Evolutionary conservation across 2,113 vertebrate species (phyloP).

Genomic region (Philantomba maxwellii): DNA sequence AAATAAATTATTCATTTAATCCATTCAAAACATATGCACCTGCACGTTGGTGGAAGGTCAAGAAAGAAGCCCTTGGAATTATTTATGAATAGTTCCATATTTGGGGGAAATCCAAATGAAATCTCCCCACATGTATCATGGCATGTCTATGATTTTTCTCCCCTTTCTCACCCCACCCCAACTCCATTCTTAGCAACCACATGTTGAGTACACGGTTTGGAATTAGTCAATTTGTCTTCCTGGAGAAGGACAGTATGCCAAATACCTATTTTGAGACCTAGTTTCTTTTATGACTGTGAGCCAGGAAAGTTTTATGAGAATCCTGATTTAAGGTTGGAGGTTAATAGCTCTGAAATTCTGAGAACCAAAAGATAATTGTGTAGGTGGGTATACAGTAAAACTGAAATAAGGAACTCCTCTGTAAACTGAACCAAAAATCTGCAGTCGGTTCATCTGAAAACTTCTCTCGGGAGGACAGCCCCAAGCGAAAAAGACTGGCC

Average conservation of each 20-base stretch:
- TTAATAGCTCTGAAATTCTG: conserved; percentile 52
- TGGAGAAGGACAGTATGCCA: neutral
- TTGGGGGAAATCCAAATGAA: conserved; percentile 53
- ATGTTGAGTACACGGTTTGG: neutral
- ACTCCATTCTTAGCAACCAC: neutral
- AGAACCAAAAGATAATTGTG: conserved; percentile 49
- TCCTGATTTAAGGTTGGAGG: conserved; percentile 37
- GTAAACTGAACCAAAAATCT: conserved; percentile 15
- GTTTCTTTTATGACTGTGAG: conserved; percentile 42
- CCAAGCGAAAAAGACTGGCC: neutral
- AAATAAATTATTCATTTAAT: conserved; percentile 54
- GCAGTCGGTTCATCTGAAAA: conserved; percentile 22
- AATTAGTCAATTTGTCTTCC: conserved; percentile 51
- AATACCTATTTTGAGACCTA: conserved; percentile 2
- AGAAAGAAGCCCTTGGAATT: conserved; percentile 45
- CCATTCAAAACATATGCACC: conserved; percentile 63
- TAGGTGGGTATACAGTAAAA: conserved; percentile 57
- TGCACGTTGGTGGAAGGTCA: conserved; percentile 16
- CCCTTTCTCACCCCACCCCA: neutral
- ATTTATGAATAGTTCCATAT: conserved; percentile 50
- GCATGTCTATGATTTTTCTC: neutral
- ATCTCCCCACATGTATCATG: conserved; percentile 28
- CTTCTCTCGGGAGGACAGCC: neutral
- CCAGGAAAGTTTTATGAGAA: conserved; percentile 59
- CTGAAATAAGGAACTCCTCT: conserved; percentile 63